A percentile compares a stretch with the other conserved stretches of the same genome.
phyloP scores from a whole-genome alignment of 2,113 vertebrate genomes.

The Sebastes fasciatus region DNA sequence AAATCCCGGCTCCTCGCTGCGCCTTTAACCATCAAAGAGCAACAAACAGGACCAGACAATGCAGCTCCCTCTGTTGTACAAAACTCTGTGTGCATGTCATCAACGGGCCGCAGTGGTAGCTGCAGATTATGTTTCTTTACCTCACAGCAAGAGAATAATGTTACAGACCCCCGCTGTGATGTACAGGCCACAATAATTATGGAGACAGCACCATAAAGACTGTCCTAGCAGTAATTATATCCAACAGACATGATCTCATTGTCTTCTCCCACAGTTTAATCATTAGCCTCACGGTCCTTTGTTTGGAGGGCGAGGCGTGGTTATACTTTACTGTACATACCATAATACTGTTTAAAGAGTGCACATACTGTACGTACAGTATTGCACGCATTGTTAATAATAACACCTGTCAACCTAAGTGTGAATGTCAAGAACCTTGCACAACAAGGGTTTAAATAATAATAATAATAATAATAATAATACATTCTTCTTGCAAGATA shows the following conservation, averaged over 20 bases:
- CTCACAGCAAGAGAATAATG: conserved; percentile 63
- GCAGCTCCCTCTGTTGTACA: conserved; percentile 19
- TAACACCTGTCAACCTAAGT: neutral
- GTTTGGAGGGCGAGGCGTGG: conserved; percentile 1
- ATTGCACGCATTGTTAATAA: neutral
- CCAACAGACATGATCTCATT: conserved; percentile 75
- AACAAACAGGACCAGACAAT: conserved; percentile 36
- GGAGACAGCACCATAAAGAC: conserved; percentile 55
- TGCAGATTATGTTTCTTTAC: conserved; percentile 59
- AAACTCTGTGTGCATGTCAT: conserved; percentile 36
- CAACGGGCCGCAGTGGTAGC: conserved; percentile 20
- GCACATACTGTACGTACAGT: neutral
- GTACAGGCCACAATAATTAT: conserved; percentile 66
- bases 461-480: neutral
- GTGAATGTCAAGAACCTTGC: neutral
- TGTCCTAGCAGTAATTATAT: conserved; percentile 72
- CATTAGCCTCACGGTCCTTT: conserved; percentile 31
- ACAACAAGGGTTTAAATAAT: neutral
- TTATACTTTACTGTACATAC: neutral
- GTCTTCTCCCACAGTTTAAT: conserved; percentile 59
- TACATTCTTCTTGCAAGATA: neutral
- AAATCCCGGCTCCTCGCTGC: neutral
- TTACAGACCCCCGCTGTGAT: conserved; percentile 62
- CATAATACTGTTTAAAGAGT: neutral
- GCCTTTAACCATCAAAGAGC: conserved; percentile 36